Evolutionary conservation across 1,140 invertebrate genomes (phyloP).

Genomic region (Hylyphantes graminicola): DNA sequence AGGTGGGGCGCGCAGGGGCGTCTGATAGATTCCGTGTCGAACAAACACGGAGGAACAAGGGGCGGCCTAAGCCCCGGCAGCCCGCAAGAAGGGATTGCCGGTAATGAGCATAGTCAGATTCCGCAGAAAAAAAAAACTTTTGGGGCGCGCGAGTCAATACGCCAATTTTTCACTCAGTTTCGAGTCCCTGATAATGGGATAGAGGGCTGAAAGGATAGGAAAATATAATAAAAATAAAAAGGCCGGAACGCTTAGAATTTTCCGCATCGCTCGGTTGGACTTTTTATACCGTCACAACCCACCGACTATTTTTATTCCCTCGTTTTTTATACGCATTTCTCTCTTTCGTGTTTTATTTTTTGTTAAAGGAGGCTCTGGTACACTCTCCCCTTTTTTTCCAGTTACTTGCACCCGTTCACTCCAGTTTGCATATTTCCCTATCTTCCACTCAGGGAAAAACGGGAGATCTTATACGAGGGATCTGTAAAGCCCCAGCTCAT

Average conservation of each 20-base stretch:
- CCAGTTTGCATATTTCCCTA: constrained; percentile 55
- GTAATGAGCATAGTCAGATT: constrained; percentile 59
- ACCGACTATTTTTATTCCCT: constrained; percentile 43
- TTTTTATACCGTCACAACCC: constrained; percentile 57
- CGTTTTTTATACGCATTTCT: constrained; percentile 15
- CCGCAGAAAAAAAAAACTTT: constrained; percentile 13
- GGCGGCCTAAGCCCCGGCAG: constrained; percentile 7
- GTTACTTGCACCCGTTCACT: constrained; percentile 52
- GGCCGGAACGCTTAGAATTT: constrained; percentile 57
- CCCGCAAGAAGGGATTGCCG: constrained; percentile 49
- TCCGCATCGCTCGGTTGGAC: constrained; percentile 55
- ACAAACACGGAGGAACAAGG: constrained; percentile 57
- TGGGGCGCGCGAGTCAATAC: constrained; percentile 53
- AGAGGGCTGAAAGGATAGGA: constrained; percentile 16
- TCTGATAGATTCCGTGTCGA: constrained; percentile 59
- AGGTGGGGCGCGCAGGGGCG: constrained; percentile 7
- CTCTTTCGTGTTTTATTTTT: constrained; percentile 34
- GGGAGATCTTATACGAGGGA: constrained; percentile 31
- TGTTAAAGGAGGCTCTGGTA: constrained; percentile 2
- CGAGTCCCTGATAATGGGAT: constrained; percentile 37
- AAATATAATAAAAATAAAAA: constrained; percentile 48
- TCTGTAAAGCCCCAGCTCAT: constrained; percentile 35
- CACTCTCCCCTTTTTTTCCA: constrained; percentile 44
- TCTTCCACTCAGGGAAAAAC: constrained; percentile 12
- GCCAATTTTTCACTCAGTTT: constrained; percentile 60